A percentile compares a stretch with the other conserved stretches of the same genome.
Evolutionary conservation across 2,113 vertebrate genomes (phyloP).

Genomic region (Tychaedon coryphoeus): DNA sequence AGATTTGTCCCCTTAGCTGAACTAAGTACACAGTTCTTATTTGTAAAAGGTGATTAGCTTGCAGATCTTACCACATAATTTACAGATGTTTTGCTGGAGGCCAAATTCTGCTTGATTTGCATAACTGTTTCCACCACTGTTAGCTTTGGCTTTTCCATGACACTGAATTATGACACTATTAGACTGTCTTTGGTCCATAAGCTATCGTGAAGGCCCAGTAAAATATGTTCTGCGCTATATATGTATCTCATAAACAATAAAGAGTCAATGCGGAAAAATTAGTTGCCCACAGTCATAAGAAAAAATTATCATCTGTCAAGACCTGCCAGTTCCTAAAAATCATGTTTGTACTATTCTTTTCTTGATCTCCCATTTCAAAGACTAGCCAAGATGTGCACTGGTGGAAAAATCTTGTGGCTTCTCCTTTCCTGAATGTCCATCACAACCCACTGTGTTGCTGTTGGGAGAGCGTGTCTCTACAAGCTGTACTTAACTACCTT

Average conservation of each 20-base stretch:
- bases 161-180: background rate
- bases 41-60: background rate
- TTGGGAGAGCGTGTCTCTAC: background rate
- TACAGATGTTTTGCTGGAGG: slow-evolving; percentile 17
- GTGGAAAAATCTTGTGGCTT: background rate
- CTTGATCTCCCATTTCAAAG: slow-evolving; percentile 16
- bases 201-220: background rate
- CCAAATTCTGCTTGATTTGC: background rate
- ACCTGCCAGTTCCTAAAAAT: background rate
- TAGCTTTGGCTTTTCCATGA: background rate
- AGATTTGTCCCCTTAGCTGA: background rate
- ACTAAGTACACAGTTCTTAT: background rate
- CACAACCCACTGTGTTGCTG: background rate
- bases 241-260: background rate
- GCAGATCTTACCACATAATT: background rate
- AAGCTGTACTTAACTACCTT: background rate
- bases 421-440: background rate
- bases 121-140: background rate
- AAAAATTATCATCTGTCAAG: background rate
- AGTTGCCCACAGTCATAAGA: background rate
- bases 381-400: background rate
- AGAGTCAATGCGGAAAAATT: background rate
- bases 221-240: background rate
- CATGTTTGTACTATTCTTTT: background rate
- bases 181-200: background rate